Conservation (phyloP, 2,888 invertebrate genomes). For the Tenthredo mesomela region DNA sequence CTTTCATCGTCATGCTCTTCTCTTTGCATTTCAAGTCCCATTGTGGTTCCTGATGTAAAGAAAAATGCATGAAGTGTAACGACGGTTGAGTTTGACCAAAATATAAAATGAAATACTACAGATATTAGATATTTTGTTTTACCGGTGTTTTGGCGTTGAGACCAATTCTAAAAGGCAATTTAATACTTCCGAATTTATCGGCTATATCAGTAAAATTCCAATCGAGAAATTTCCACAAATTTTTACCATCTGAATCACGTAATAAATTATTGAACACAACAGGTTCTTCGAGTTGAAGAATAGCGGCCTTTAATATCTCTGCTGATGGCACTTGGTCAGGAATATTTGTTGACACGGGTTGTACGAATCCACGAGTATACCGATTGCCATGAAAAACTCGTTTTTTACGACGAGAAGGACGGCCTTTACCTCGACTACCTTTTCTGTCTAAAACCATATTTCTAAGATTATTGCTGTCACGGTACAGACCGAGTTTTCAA, state of each 20-base stretch:
- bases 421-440: background rate
- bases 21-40: conserved; percentile 89
- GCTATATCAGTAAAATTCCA: conserved; percentile 84
- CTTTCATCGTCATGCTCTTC: conserved; percentile 81
- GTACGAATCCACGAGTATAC: background rate
- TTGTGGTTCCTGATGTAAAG: conserved; percentile 80
- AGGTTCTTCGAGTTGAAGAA: conserved; percentile 76
- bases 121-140: no score
- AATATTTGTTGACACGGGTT: background rate
- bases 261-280: conserved; percentile 80
- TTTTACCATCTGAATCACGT: conserved; percentile 62
- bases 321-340: conserved; percentile 46
- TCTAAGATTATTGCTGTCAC: background rate
- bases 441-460: background rate
- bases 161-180: conserved; percentile 82
- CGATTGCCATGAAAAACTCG: background rate
- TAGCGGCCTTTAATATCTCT: conserved; percentile 61
- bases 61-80: conserved; percentile 30
- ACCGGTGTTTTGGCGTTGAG: conserved; percentile 74
- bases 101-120: no score
- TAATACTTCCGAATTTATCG: conserved; percentile 79
- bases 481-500: background rate
- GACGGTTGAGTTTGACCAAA: background rate
- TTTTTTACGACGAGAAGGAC: conserved; percentile 11
- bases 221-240: conserved; percentile 81